Conservation (phyloP, 2,113 vertebrate species). For the Natator depressus region DNA sequence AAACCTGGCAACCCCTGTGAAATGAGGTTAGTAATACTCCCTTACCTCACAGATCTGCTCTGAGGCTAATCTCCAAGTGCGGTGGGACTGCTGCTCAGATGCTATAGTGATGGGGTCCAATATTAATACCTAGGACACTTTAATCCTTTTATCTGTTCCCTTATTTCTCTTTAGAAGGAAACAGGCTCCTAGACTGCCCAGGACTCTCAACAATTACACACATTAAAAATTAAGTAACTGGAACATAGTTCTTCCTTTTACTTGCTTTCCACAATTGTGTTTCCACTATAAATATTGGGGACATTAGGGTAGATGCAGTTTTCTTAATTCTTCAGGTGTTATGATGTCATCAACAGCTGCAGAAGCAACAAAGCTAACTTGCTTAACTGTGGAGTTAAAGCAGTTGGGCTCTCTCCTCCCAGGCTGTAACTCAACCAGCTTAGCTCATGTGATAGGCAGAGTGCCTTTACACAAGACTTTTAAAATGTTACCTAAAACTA, state of each 20-base stretch:
- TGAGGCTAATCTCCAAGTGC: too few species aligned
- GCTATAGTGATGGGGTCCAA: too few species aligned
- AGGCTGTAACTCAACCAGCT: background rate
- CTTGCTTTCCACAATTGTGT: background rate
- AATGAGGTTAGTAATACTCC: too few species aligned
- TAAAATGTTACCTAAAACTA: background rate
- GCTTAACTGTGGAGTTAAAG: background rate
- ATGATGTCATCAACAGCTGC: background rate
- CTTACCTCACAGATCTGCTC: too few species aligned
- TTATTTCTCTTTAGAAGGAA: fast-evolving
- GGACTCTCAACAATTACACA: background rate
- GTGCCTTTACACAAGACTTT: background rate
- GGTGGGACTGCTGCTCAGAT: too few species aligned
- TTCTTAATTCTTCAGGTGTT: background rate
- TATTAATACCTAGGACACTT: too few species aligned
- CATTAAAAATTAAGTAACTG: background rate
- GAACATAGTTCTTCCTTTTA: background rate
- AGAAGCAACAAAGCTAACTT: background rate
- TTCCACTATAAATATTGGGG: slow-evolving; percentile 17
- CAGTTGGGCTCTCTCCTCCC: background rate
- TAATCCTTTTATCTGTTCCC: too few species aligned
- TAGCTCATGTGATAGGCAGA: background rate
- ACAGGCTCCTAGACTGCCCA: background rate
- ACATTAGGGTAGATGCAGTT: background rate
- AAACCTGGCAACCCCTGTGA: too few species aligned